Evolutionary conservation across 2,888 invertebrate genomes (phyloP).

Genomic region (Rhaphigaster nebulosa): DNA sequence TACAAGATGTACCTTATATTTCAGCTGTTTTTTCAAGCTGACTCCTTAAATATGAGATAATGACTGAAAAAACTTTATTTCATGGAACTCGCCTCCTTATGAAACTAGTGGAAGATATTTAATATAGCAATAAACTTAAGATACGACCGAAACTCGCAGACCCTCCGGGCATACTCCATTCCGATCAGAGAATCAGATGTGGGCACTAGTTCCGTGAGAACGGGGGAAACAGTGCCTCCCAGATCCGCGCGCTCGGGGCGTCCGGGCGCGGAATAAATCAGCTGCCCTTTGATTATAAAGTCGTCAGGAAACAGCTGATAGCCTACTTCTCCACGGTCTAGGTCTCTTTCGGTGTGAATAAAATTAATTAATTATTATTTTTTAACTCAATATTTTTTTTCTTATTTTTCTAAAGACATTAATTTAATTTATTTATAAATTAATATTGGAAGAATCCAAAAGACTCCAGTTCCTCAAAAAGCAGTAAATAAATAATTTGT

Average conservation of each 20-base stretch:
- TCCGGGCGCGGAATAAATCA: not conserved
- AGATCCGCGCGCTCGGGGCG: not conserved
- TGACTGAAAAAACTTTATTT: too few species aligned
- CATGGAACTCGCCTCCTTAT: too few species aligned
- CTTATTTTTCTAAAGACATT: too few species aligned
- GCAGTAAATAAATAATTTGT: too few species aligned
- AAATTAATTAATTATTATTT: not conserved
- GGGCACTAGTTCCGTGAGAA: constrained; percentile 39
- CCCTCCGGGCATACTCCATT: not conserved
- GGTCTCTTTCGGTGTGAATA: not conserved
- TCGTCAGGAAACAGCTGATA: not conserved
- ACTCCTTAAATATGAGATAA: too few species aligned
- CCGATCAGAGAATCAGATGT: not conserved
- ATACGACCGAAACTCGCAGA: not conserved
- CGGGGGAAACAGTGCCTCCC: constrained; percentile 7
- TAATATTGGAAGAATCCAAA: too few species aligned
- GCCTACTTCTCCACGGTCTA: not conserved
- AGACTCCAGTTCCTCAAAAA: too few species aligned
- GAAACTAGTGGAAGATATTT: too few species aligned
- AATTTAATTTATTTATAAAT: too few species aligned
- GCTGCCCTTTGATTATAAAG: not conserved
- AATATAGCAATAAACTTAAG: not conserved
- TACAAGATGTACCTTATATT: too few species aligned
- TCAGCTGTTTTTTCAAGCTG: too few species aligned
- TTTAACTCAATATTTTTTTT: too few species aligned